These are phyloP conservation scores for Eupithecia abbreviata DNA, from an alignment of 2,888 invertebrate species.

Conservation along the genomic window DNA sequence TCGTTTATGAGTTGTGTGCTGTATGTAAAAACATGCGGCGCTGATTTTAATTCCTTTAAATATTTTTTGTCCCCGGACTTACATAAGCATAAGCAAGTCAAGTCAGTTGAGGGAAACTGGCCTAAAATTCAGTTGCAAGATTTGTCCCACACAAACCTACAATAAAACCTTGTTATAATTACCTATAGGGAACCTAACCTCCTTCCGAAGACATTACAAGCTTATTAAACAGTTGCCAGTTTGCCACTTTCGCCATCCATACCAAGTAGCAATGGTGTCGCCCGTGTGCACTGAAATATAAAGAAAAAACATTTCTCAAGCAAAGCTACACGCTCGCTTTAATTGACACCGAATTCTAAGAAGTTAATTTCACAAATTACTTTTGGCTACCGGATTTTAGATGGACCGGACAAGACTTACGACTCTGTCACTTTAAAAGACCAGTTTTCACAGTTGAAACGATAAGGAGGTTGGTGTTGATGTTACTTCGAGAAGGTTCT, in stretches of 20 bases:
- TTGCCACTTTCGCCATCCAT: background rate
- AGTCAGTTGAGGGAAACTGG: too few species aligned
- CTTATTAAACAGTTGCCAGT: background rate
- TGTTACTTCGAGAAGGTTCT: slow-evolving; percentile 62
- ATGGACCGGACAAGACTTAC: slow-evolving; percentile 63
- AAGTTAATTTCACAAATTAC: slow-evolving; percentile 84
- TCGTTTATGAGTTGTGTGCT: too few species aligned
- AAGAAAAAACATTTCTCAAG: slow-evolving; percentile 32
- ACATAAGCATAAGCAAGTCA: too few species aligned
- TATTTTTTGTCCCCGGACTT: too few species aligned
- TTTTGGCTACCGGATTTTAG: slow-evolving; percentile 80
- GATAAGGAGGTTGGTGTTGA: background rate
- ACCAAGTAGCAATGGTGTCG: background rate
- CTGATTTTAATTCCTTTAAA: too few species aligned
- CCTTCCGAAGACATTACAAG: background rate
- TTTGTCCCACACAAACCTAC: too few species aligned
- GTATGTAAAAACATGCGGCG: too few species aligned
- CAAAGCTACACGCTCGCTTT: slow-evolving; percentile 55
- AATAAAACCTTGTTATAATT: too few species aligned
- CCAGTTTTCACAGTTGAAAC: background rate
- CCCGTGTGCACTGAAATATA: slow-evolving; percentile 2
- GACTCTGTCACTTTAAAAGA: slow-evolving; percentile 59
- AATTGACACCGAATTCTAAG: slow-evolving; percentile 81
- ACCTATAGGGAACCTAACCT: background rate
- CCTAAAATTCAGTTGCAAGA: too few species aligned